Evolutionary conservation across 2,888 invertebrate genomes (phyloP), one percentile per base, ranked within the genome.

Genomic region (Siphonodentalium dalli): DNA sequence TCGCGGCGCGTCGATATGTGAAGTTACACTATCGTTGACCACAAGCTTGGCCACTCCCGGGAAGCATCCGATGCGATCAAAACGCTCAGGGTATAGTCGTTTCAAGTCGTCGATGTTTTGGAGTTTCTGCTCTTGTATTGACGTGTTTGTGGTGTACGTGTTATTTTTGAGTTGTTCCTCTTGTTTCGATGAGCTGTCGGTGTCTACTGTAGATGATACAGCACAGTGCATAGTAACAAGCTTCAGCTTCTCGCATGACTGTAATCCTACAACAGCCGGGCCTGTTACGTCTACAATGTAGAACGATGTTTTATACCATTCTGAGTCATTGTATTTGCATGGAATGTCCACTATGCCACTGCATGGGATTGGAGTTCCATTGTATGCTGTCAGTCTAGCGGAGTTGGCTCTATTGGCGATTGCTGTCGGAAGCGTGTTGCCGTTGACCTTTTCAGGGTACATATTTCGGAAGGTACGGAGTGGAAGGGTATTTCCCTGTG

Each of bases 211-310:
- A 8, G 3, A 6, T 21, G 13, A 1, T 8, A 11, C 33, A 11
- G 37, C 40, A 28, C 48, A 47, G 20, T 58, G 13, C 8, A 58
- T 42, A n/a, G 47, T 47, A 3, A 59, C 42, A 15, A 56, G 43
- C n/a, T 28, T n/a, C 2, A 53, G 21, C 7, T 20, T 13, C 8
- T 45, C 37, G 31, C 57, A 46, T 20, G 57, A 44, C 2, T 35
- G 46, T 7, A 60, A 33, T 21, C 60, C 54, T 24, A 60, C 39
- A 21, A 58, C 39, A 6, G 48, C 46, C 11, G 60, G 46, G 7
- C 57, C 45, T 18, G 31, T 21, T 9, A 52, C 48, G 29, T 60
- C 54, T 1, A 54, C 50, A 2, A 58, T 46, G 31, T 53, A 60
- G 50, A 60, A 60, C 3, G 20, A 27, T 2, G 42, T 40, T 11